These are phyloP conservation scores for Tragelaphus strepsiceros DNA, from an alignment of 2,113 vertebrate species.

Conservation along the genomic window DNA sequence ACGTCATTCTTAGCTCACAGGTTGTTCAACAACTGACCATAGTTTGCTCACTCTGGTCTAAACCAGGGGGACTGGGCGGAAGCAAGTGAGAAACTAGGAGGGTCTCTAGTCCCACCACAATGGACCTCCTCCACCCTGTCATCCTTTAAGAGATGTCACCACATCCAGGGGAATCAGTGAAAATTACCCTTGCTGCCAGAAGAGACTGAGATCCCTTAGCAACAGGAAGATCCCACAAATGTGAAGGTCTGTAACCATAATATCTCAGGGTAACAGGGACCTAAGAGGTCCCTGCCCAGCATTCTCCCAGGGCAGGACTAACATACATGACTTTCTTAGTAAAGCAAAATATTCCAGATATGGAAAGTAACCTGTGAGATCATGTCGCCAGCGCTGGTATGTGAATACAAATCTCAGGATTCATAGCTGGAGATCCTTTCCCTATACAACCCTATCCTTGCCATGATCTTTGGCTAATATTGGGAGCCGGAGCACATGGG, in stretches of 20 bases:
- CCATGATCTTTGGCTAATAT: neutral
- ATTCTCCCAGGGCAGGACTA: neutral
- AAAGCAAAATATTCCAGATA: neutral
- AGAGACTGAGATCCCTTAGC: neutral
- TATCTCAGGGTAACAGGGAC: neutral
- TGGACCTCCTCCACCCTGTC: neutral
- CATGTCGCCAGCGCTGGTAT: neutral
- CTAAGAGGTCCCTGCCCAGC: neutral
- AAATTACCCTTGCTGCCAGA: neutral
- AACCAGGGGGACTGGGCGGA: neutral
- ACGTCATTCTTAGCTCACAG: neutral
- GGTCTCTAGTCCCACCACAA: neutral
- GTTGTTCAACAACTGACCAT: neutral
- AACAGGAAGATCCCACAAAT: neutral
- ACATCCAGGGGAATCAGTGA: neutral
- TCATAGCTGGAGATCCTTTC: neutral
- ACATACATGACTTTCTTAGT: neutral
- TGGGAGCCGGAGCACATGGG: neutral
- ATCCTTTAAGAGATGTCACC: neutral
- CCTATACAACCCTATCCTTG: neutral
- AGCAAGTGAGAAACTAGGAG: neutral
- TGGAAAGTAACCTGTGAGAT: neutral
- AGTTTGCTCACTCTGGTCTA: neutral
- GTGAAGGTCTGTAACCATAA: neutral
- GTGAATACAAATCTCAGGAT: neutral